A percentile compares a stretch with the other conserved stretches of the same genome.
Evolutionary conservation across 2,113 vertebrate species (phyloP).

Genomic region (Myotis brandtii): DNA sequence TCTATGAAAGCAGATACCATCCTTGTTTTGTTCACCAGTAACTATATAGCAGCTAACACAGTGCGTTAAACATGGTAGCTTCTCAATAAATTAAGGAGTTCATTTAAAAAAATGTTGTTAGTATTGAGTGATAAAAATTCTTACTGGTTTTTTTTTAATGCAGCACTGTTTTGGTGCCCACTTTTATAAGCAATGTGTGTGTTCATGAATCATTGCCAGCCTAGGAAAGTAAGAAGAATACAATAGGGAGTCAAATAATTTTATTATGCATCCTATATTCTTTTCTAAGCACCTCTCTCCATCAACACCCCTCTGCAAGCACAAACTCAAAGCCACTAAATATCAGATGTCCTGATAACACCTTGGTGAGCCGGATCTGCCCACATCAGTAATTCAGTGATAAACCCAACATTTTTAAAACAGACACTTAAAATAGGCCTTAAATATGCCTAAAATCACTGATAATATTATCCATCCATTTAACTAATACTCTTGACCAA

Average conservation of each 20-base stretch:
- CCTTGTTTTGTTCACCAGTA: not conserved
- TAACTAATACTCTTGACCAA: not conserved
- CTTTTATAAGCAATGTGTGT: not conserved
- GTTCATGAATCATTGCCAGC: not conserved
- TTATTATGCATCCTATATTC: not conserved
- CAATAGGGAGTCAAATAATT: not conserved
- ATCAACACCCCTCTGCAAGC: not conserved
- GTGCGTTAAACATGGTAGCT: not conserved
- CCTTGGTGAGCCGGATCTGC: not conserved
- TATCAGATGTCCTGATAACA: not conserved
- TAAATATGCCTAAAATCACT: not conserved
- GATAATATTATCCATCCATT: not conserved
- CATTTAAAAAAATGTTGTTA: slow-evolving; percentile 24
- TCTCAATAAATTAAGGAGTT: not conserved
- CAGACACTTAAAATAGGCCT: not conserved
- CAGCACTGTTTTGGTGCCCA: not conserved
- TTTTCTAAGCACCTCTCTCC: not conserved
- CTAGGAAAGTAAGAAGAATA: not conserved
- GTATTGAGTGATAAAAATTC: not conserved
- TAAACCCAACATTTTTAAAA: not conserved
- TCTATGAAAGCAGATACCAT: not conserved
- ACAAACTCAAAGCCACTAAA: not conserved
- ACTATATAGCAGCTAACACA: not conserved
- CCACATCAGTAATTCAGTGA: not conserved
- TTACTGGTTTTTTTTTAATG: not conserved